Evolutionary conservation across 2,797 vertebrate species (phyloP), one percentile per base, ranked within the genome.

Genomic region (Denticeps clupeoides): DNA sequence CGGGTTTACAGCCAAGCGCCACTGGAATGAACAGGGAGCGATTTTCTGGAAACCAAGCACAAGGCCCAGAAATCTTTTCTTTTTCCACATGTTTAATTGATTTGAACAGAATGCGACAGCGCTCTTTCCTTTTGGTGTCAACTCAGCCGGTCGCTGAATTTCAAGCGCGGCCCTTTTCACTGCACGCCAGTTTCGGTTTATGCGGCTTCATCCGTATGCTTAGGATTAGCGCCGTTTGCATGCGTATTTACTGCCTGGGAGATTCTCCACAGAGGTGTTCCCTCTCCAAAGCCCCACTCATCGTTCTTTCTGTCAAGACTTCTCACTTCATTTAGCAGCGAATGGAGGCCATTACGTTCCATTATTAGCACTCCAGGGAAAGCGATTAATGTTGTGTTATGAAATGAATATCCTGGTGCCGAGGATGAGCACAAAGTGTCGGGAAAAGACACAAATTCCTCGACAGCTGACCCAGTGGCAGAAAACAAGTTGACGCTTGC

Each of bases 291-390:
- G 27, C 16, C 18, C 43, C 40, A 41, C 41, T 46, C 18, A 22
- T 41, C 45, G 35, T 32, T 35, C 40, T 44, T 25, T 41, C 29
- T 51, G 42, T 31, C 31, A 33, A 31, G 28, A 51, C 22, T 27
- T 35, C 25, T 19, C 40, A 46, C 41, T 49, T 55, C 51, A 51
- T 58, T 62, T 54, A 47, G 44, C 51, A 33, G 44, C 23, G 27
- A 45, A 53, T 21, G 26, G 10, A 22, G 32, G 35, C 47, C 47
- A 45, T 52, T 41, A 41, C 41, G 31, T 27, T n/a, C 26, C 37
- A 27, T 42, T 43, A 43, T 41, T 53, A 26, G 19, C 6, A 12
- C 19, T 43, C 26, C 41, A 42, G 35, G 45, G 31, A 35, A 47
- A 16, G 2, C 7, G 28, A 32, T 45, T 48, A 47, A 22, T n/a